A percentile compares a stretch with the other conserved stretches of the same genome.
Evolutionary conservation across 2,113 vertebrate genomes (phyloP).

Genomic region (Oryctolagus cuniculus): mOryCun1.1 NC_091447.1:57931001-57931500

Average conservation of each 20-base stretch:
- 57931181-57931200: background rate
- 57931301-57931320: background rate
- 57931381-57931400: background rate
- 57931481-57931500: background rate
- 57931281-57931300: background rate
- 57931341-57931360: background rate
- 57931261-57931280: background rate
- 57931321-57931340: background rate
- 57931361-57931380: background rate
- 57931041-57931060: background rate
- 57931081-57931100: background rate
- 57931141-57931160: background rate
- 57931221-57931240: background rate
- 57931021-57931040: too few species aligned
- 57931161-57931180: background rate
- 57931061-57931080: background rate
- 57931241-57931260: background rate
- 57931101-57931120: background rate
- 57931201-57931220: background rate
- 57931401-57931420: background rate
- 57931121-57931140: background rate
- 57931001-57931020: too few species aligned
- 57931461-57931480: background rate
- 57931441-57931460: background rate
- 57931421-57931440: background rate